phyloP scores from a whole-genome alignment of 2,113 vertebrate species.

The Bettongia penicillata region DNA sequence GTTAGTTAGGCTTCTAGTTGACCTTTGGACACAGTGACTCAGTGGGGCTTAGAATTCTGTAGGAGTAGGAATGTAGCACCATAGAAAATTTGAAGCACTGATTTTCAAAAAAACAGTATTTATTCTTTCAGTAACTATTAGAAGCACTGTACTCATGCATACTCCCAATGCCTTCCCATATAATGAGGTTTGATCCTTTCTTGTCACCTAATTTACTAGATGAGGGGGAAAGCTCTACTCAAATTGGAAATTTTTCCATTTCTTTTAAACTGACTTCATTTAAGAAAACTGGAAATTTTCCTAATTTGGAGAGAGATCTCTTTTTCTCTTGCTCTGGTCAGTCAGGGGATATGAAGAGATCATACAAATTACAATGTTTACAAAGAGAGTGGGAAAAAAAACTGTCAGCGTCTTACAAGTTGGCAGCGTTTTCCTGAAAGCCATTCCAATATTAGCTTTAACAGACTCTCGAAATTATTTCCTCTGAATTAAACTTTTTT shows the following conservation, averaged over 20 bases:
- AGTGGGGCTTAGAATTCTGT: neutral
- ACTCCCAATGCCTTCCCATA: neutral
- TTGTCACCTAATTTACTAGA: neutral
- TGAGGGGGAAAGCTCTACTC: neutral
- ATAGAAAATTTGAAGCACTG: neutral
- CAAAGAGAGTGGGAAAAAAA: too few relatives aligned
- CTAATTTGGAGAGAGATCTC: neutral
- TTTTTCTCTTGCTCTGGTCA: neutral
- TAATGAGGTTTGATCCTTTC: neutral
- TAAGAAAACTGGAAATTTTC: neutral
- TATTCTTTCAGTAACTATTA: neutral
- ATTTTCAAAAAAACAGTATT: neutral
- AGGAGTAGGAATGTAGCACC: neutral
- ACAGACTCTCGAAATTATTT: too few relatives aligned
- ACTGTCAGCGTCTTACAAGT: too few relatives aligned
- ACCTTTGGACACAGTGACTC: neutral
- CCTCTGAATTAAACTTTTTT: too few relatives aligned
- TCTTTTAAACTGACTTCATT: neutral
- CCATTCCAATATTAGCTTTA: too few relatives aligned
- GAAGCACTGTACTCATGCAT: neutral
- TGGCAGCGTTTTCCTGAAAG: too few relatives aligned
- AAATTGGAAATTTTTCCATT: neutral
- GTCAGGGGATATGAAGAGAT: neutral
- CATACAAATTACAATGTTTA: too few relatives aligned
- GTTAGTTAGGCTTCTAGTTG: neutral